A percentile compares a stretch with the other conserved stretches of the same genome.
Conservation (phyloP, 1,140 invertebrate genomes). For the Globodera ellingtonae region DNA sequence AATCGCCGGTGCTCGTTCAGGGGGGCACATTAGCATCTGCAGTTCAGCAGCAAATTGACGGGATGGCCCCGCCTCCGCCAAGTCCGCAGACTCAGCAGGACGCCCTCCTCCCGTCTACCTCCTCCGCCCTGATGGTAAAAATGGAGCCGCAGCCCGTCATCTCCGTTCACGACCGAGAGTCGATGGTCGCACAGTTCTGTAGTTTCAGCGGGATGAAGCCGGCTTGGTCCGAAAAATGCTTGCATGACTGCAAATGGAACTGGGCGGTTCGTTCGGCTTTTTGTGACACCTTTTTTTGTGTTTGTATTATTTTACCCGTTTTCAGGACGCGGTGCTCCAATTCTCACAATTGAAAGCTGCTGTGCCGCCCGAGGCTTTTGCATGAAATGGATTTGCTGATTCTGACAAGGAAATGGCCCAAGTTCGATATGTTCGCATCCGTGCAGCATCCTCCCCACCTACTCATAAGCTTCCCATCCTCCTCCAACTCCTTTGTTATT, state of each 20-base stretch:
- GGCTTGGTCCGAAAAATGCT: conserved; percentile 48
- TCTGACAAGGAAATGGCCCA: too few species aligned
- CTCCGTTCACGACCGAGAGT: conserved; percentile 6
- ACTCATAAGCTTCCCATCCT: too few species aligned
- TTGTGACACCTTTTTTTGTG: background rate
- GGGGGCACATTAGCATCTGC: background rate
- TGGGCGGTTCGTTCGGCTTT: conserved; percentile 32
- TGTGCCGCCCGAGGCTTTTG: conserved; percentile 24
- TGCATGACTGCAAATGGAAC: conserved; percentile 40
- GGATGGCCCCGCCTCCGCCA: conserved; percentile 37
- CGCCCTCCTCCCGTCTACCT: background rate
- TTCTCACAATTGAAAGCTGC: background rate
- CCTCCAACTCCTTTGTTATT: too few species aligned
- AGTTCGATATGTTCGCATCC: too few species aligned
- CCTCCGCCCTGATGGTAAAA: background rate
- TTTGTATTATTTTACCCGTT: background rate
- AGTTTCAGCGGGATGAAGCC: conserved; percentile 45
- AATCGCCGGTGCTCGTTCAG: background rate
- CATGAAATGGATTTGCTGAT: background rate
- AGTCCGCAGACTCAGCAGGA: conserved; percentile 15
- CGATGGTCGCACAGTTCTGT: conserved; percentile 49
- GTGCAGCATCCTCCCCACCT: too few species aligned
- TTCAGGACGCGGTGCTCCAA: background rate
- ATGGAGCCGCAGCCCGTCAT: background rate
- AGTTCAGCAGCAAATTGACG: conserved; percentile 21